These are phyloP conservation scores for Syrrhaptes paradoxus DNA, from an alignment of 2,113 vertebrate genomes.

Conservation along the genomic window DNA sequence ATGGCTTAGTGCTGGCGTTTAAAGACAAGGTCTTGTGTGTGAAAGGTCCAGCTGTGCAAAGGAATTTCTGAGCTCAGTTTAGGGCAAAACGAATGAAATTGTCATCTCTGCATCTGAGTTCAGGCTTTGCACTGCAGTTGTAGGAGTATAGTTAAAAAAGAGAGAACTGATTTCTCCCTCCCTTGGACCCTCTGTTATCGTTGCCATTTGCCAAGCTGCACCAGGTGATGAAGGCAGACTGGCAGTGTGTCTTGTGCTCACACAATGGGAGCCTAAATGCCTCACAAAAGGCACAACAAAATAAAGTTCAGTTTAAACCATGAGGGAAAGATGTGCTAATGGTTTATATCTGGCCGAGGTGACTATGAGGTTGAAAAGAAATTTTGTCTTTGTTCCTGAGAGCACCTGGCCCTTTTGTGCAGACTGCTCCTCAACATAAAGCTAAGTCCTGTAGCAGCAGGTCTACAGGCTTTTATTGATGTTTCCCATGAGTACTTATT, in stretches of 20 bases:
- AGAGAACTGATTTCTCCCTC: not conserved
- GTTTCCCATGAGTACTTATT: not conserved
- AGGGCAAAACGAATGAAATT: not conserved
- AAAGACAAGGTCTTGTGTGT: not conserved
- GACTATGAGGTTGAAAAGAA: not conserved
- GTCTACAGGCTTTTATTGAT: not conserved
- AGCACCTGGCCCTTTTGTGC: not conserved
- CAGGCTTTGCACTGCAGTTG: not conserved
- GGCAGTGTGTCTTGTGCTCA: not conserved
- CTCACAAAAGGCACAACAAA: not conserved
- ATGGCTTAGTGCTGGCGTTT: not conserved
- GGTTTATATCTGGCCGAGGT: not conserved
- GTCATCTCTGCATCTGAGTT: not conserved
- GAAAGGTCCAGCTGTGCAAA: not conserved
- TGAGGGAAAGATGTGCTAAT: not conserved
- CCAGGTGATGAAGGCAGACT: not conserved
- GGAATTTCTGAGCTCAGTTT: not conserved
- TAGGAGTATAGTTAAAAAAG: not conserved
- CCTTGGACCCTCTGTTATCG: not conserved
- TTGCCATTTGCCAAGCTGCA: not conserved
- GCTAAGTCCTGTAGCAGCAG: not conserved
- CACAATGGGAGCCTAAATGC: not conserved
- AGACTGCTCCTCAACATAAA: not conserved
- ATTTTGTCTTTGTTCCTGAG: not conserved
- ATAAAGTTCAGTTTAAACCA: not conserved